Evolutionary conservation across 2,113 vertebrate species (phyloP).

Genomic region (Pavo muticus): DNA sequence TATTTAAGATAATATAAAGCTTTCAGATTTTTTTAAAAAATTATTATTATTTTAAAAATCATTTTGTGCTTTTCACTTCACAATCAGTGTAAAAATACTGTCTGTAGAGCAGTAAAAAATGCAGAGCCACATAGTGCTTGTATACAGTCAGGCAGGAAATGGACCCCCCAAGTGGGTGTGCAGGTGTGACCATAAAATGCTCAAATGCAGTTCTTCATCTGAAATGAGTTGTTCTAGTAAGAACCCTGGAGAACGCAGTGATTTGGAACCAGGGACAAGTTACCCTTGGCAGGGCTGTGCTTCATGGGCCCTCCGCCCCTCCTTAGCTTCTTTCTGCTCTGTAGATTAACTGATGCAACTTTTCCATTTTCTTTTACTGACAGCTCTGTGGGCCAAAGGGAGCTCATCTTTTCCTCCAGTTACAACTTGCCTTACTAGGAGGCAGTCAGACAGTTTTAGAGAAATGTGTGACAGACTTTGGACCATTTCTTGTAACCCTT

Average conservation of each 20-base stretch:
- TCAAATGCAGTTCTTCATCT: conserved; percentile 9
- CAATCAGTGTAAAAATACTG: background rate
- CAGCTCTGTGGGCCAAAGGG: background rate
- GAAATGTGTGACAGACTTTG: background rate
- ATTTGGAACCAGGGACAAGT: background rate
- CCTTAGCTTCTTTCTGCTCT: background rate
- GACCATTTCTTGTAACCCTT: background rate
- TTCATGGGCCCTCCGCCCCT: background rate
- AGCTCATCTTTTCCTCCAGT: background rate
- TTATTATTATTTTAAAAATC: background rate
- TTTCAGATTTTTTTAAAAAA: background rate
- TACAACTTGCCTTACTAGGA: conserved; percentile 12
- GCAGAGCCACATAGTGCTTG: conserved; percentile 7
- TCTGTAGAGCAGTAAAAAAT: conserved; percentile 6
- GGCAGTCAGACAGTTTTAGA: background rate
- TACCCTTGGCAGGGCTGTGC: background rate
- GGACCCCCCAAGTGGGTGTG: background rate
- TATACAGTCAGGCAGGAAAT: conserved; percentile 41
- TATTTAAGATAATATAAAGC: background rate
- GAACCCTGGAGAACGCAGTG: background rate
- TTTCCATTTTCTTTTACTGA: background rate
- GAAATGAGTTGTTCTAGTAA: background rate
- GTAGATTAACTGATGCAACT: background rate
- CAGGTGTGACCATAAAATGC: conserved; percentile 49
- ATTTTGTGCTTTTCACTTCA: background rate